phyloP scores from a whole-genome alignment of 2,888 invertebrate species.

The Apodemia zela region DNA sequence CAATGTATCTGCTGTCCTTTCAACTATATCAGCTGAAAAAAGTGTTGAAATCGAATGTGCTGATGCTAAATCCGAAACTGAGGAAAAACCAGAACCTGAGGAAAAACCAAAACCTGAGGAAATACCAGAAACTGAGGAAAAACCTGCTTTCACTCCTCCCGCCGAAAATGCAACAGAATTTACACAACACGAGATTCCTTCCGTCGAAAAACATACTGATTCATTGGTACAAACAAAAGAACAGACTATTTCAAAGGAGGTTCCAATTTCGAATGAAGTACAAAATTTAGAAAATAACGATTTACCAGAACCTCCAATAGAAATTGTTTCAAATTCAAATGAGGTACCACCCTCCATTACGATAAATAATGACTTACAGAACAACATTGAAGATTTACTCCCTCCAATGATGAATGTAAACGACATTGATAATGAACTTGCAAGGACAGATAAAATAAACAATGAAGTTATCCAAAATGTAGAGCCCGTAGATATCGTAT shows the following conservation, averaged over 20 bases:
- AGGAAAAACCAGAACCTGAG: slow-evolving; percentile 12
- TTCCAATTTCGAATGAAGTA: slow-evolving; percentile 16
- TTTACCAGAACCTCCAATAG: slow-evolving; percentile 16
- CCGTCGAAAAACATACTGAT: neutral
- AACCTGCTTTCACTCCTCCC: neutral
- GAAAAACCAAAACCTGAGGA: neutral
- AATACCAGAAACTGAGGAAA: slow-evolving; percentile 13
- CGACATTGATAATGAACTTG: neutral
- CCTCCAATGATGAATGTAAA: neutral
- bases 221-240: neutral
- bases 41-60: slow-evolving; percentile 35
- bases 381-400: neutral
- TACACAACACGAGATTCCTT: neutral
- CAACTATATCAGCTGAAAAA: slow-evolving; percentile 43
- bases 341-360: neutral
- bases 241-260: neutral
- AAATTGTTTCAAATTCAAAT: slow-evolving; percentile 11
- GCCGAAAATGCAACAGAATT: slow-evolving; percentile 10
- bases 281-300: slow-evolving; percentile 20
- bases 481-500: neutral
- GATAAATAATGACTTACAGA: neutral
- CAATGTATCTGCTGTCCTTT: slow-evolving; percentile 47
- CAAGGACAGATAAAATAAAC: neutral
- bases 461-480: slow-evolving; percentile 6
- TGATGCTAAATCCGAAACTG: slow-evolving; percentile 22